Evolutionary conservation across 2,888 invertebrate genomes (phyloP), one percentile per base, ranked within the genome.

Genomic region (Eupsilia transversa): DNA sequence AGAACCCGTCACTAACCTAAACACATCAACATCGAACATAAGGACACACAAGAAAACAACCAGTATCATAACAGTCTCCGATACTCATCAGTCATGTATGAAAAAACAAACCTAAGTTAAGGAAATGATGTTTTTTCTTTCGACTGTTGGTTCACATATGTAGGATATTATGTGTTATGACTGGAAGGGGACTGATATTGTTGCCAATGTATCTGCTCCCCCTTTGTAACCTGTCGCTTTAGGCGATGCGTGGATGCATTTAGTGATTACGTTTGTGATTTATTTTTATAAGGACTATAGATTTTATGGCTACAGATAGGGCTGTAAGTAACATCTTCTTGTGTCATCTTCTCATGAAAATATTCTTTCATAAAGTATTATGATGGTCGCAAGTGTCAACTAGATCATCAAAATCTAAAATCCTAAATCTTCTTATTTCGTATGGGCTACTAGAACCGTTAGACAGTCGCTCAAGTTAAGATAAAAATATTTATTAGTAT

Each of bases 31-130:
- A 38, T 14, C 38, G 43, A 64, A 77, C 30, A 43, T 20, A 52
- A 60, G 9, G 35, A 43, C 4, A 59, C 43, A 68, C 14, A 49
- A 41, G 49, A 46, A 66, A 57, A 72, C 66, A 66, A 57, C 17
- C 41, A 66, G 54, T 72, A 72, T 63, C 66, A 66, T 63, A 79
- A 71, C 43, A 54, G 23, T 56, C 43, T 7, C 33, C n/a, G 30
- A 10, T 30, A 41, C 63, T 60, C 83, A 83, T 70, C 80, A 82
- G 67, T 75, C 72, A 72, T 57, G 59, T 70, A 75, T 75, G 76
- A 84, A 79, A 80, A 84, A 79, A 82, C 80, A 83, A 84, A 80
- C 75, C 54, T 66, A 54, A 61, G 46, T 54, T 69, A 49, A 73
- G 71, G 41, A 80, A 76, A 76, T 67, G 0, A 76, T 80, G 74